Evolutionary conservation across 1,140 invertebrate genomes (phyloP), one percentile per base, ranked within the genome.

Genomic region (Geopemphigus sp.): DNA sequence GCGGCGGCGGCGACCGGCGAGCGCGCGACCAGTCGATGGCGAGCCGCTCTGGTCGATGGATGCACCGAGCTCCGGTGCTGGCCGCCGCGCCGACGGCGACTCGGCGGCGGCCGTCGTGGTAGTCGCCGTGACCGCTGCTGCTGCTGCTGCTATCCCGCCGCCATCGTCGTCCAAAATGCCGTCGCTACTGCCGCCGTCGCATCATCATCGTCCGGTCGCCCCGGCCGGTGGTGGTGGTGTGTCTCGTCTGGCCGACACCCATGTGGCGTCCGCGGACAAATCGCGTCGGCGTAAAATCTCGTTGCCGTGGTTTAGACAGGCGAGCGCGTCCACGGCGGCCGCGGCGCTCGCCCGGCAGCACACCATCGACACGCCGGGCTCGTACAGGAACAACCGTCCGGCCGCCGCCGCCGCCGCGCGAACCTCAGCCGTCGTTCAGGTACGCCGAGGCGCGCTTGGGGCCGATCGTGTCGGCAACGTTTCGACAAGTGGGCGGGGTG

Each of bases 361-460:
- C 84, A 95, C 94, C 85, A 95, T 95, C 87, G 94, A 95, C 87
- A 93, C 93, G 81, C 93, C 93, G 82, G 89, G 91, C 84, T 93
- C 92, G 57, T 93, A 93, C 87, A 91, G 92, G 83, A 90, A n/a
- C n/a, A n/a, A 89, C 80, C 89, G 89, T 80, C 86, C 90, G 82
- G 87, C 91, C 80, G 87, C 91, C 74, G 86, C 90, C 82, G 87
- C 91, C 80, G 87, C 91, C 74, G 86, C 87, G 83, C 87, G 88
- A 83, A 88, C 90, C 85, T 86, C 88, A 82, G 88, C 88, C 84
- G 86, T 88, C 81, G 83, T 84, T 81, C 80, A 82, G 84, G 84
- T 81, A 83, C 17, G 54, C 19, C 54, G 19, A n/a, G 54, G 1
- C 5, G 54, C 47, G n/a, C n/a, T n/a, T n/a, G n/a, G n/a, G n/a